Conservation (phyloP, 1,140 invertebrate genomes). For the Helicoverpa armigera region DNA sequence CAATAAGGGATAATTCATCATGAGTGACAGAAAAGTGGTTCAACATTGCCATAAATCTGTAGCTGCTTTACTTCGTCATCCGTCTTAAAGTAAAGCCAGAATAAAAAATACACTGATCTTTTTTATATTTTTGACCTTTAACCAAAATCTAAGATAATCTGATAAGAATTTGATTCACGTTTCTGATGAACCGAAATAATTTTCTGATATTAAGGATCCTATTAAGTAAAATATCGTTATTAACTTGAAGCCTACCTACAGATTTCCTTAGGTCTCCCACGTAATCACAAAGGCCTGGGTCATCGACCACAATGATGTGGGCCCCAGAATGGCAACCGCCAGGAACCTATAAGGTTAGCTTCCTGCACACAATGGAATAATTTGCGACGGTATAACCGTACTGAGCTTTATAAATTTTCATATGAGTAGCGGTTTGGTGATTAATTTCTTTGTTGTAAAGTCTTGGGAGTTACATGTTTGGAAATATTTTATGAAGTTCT, state of each 20-base stretch:
- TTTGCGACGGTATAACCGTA: conserved; percentile 24
- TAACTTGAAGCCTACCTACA: conserved; percentile 15
- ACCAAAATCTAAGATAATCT: too few species aligned
- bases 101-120: too few species aligned
- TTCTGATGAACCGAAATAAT: too few species aligned
- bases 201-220: neutral
- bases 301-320: conserved; percentile 28
- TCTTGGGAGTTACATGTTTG: neutral
- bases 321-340: conserved; percentile 33
- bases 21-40: too few species aligned
- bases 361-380: conserved; percentile 46
- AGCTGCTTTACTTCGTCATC: too few species aligned
- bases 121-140: too few species aligned
- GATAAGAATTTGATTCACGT: too few species aligned
- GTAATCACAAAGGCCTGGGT: conserved; percentile 11
- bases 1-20: too few species aligned
- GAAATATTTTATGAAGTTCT: too few species aligned
- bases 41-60: too few species aligned
- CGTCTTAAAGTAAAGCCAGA: too few species aligned
- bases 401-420: conserved; percentile 3
- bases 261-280: conserved; percentile 13
- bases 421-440: conserved; percentile 12
- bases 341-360: conserved; percentile 24
- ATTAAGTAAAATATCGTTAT: neutral
- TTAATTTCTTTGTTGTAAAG: conserved; percentile 5